Evolutionary conservation across 2,888 invertebrate genomes (phyloP).

Genomic region (Cerceris ruficornis): DNA sequence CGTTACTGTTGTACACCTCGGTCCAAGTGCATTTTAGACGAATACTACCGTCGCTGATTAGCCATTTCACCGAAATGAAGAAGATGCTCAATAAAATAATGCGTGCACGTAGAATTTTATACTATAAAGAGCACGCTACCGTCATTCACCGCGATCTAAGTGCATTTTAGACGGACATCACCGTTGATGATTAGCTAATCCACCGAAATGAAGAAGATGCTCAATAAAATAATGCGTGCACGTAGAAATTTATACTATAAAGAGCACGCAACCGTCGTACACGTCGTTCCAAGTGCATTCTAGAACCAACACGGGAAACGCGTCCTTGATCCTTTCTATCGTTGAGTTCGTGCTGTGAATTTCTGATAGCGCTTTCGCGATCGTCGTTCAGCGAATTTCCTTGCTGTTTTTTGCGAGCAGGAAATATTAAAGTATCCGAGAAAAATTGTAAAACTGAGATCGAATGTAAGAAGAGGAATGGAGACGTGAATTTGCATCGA

Average conservation of each 20-base stretch:
- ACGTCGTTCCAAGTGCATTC: constrained; percentile 41
- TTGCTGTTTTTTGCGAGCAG: neutral
- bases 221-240: constrained; percentile 32
- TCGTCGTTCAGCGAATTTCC: neutral
- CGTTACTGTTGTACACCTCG: too few species aligned
- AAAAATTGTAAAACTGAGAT: too few species aligned
- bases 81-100: neutral
- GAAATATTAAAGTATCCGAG: neutral
- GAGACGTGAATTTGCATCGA: too few species aligned
- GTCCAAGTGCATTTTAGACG: too few species aligned
- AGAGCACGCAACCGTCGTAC: neutral
- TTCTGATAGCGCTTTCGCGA: constrained; percentile 28
- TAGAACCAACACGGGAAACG: constrained; percentile 13
- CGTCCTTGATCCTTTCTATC: constrained; percentile 71
- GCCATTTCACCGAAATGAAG: too few species aligned
- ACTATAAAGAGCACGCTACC: neutral
- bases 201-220: neutral
- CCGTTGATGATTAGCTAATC: too few species aligned
- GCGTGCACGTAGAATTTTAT: too few species aligned
- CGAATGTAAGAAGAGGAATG: too few species aligned
- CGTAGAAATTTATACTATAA: constrained; percentile 20
- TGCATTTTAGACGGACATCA: too few species aligned
- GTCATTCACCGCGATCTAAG: too few species aligned
- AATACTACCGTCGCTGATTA: too few species aligned
- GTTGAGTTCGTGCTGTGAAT: constrained; percentile 60